Conservation (phyloP, 2,888 invertebrate species). For the Scaptomyza reducta region DNA sequence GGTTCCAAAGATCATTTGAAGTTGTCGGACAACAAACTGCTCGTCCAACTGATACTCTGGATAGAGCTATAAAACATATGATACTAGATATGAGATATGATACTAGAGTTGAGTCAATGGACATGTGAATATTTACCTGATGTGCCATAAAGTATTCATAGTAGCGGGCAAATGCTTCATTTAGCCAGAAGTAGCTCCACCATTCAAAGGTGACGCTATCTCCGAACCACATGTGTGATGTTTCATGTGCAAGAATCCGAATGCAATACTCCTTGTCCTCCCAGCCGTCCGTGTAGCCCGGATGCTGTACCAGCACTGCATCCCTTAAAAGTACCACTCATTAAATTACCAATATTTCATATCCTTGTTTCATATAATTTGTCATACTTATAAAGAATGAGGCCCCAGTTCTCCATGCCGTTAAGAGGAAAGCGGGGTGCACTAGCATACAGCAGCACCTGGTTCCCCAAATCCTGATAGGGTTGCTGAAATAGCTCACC, state of each 20-base stretch:
- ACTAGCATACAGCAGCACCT: constrained; percentile 91
- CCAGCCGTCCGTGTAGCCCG: constrained; percentile 75
- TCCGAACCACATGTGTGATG: constrained; percentile 89
- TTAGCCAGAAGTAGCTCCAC: constrained; percentile 87
- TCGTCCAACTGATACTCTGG: constrained; percentile 87
- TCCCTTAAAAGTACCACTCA: constrained; percentile 50
- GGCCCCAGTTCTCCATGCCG: constrained; percentile 96
- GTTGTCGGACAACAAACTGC: constrained; percentile 89
- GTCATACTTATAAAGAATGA: constrained; percentile 89
- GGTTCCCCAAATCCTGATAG: constrained; percentile 85
- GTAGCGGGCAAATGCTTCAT: constrained; percentile 88
- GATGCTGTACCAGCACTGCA: constrained; percentile 62
- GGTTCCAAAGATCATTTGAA: constrained; percentile 86
- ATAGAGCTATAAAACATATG: constrained; percentile 85
- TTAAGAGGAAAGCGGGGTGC: constrained; percentile 91
- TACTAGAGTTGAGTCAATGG: not conserved
- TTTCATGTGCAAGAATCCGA: constrained; percentile 84
- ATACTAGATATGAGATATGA: no score
- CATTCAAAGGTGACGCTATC: constrained; percentile 85
- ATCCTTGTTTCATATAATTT: no score
- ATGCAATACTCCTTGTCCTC: constrained; percentile 84
- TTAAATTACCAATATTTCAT: not conserved
- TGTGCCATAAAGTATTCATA: constrained; percentile 87
- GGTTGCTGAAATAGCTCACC: constrained; percentile 89
- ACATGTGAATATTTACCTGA: constrained; percentile 72